Evolutionary conservation across 2,888 invertebrate species (phyloP), one percentile per base, ranked within the genome.

Genomic region (Stegophylla sp.): DNA sequence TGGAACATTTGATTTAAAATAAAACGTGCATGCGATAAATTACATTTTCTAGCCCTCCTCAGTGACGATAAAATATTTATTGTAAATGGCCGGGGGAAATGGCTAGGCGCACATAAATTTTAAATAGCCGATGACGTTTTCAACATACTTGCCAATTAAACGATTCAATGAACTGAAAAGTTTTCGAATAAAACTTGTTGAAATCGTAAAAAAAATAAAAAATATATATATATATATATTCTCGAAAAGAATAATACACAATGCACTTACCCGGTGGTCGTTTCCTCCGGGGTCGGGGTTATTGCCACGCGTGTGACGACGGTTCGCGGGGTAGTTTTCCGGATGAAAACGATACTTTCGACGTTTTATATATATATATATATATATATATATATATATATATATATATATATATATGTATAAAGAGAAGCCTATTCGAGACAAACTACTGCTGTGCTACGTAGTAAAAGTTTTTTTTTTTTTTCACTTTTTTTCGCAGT

Each of bases 321-420:
- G 73, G 20, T 17, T 23, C 13, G 20, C 4, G 63, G 74, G 48
- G 15, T 28, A 41, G 67, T 77, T 59, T 53, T 9, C 67, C 10
- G 67, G 67, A 69, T 59, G 77, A 59, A 77, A 77, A 77, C 59
- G 77, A 69, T 77, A 77, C 77, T 67, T 67, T 76, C 56, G 51
- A 51, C 17, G 63, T 59, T 20, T 56, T 56, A 10, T 56, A 4
- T 56, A 59, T 26, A 28, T 59, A 45, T 15, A 45, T 45, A 45
- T 45, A 45, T 15, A 15, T 34, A 34, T 34, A 34, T 34, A 5
- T 34, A 34, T n/a, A n/a, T n/a, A n/a, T n/a, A n/a, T n/a, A n/a
- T n/a, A 34, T 34, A 7, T 34, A 7, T 34, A 7, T 34, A 7
- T 34, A 34, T 34, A 34, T 34, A 7, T 34, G 5, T 7, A n/a